Evolutionary conservation across 2,113 vertebrate species (phyloP).

Genomic region (Macrotus californicus): DNA sequence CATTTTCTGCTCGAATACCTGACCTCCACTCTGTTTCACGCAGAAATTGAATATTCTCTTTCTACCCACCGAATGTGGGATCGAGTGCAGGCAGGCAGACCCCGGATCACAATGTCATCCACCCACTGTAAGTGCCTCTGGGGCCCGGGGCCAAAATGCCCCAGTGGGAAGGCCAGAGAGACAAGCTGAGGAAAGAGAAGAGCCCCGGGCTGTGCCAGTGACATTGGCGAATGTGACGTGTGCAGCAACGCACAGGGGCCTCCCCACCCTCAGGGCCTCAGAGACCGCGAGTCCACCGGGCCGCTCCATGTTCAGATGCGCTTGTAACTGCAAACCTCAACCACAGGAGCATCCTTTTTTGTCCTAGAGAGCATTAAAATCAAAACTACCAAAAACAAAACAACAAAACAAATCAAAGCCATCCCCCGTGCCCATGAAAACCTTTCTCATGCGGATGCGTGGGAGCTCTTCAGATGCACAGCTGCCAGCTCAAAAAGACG

Average conservation of each 20-base stretch:
- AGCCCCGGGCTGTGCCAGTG: background rate
- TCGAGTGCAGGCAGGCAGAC: background rate
- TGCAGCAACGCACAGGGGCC: accelerated
- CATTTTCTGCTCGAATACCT: background rate
- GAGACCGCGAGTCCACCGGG: background rate
- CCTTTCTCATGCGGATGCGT: background rate
- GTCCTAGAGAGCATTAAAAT: background rate
- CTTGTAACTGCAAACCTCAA: background rate
- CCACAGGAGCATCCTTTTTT: background rate
- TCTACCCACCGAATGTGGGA: background rate
- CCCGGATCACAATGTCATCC: background rate
- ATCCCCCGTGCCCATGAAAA: too few relatives aligned
- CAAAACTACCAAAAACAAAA: background rate
- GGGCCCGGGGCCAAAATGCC: background rate
- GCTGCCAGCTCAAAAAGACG: background rate
- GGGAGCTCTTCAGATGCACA: background rate
- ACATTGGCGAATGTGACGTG: background rate
- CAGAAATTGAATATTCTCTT: background rate
- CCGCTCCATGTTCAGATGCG: accelerated
- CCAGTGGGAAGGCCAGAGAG: background rate
- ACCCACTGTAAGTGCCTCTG: background rate
- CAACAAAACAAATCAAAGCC: background rate
- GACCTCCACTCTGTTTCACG: background rate
- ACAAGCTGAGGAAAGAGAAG: background rate
- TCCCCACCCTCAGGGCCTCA: background rate